Percentiles rank a stretch among this genome's conserved stretches.
These are phyloP conservation scores for Ophioninae sp. DNA, from an alignment of 2,888 invertebrate species.

Conservation along the genomic window DNA sequence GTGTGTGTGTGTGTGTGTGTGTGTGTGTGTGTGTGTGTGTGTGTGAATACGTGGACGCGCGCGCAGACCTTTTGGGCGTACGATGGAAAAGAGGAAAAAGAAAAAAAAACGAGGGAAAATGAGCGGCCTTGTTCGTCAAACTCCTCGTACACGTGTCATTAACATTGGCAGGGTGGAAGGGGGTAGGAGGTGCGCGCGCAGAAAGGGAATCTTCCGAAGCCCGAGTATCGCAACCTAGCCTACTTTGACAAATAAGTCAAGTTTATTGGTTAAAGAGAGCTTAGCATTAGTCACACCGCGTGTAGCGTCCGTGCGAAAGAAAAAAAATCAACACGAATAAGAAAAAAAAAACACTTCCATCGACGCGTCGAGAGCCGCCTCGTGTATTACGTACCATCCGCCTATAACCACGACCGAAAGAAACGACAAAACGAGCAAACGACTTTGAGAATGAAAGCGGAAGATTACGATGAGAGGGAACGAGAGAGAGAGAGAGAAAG, in stretches of 20 bases:
- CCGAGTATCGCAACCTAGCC: conserved; percentile 55
- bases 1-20: not conserved
- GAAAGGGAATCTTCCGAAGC: conserved; percentile 37
- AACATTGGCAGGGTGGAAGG: conserved; percentile 15
- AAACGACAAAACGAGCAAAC: not conserved
- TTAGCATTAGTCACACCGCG: conserved; percentile 56
- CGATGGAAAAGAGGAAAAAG: not conserved
- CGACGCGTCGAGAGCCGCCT: conserved; percentile 36
- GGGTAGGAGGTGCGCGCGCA: too few relatives aligned
- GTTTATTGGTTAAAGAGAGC: conserved; percentile 56
- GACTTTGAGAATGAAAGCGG: conserved; percentile 17
- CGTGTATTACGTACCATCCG: conserved; percentile 24
- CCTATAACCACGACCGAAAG: conserved; percentile 14
- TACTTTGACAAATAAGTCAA: conserved; percentile 57
- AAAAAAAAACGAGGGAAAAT: not conserved
- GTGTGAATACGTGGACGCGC: not conserved
- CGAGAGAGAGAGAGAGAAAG: conserved; percentile 27
- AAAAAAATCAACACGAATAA: not conserved
- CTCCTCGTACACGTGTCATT: conserved; percentile 39
- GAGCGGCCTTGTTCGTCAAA: conserved; percentile 41
- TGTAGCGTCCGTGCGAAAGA: conserved; percentile 31
- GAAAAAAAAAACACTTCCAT: conserved; percentile 23
- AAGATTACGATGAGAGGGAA: not conserved
- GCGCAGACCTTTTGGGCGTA: conserved; percentile 7
- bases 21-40: not conserved